Evolutionary conservation across 2,888 invertebrate genomes (phyloP).

Genomic region (Odontocolon sp.): DNA sequence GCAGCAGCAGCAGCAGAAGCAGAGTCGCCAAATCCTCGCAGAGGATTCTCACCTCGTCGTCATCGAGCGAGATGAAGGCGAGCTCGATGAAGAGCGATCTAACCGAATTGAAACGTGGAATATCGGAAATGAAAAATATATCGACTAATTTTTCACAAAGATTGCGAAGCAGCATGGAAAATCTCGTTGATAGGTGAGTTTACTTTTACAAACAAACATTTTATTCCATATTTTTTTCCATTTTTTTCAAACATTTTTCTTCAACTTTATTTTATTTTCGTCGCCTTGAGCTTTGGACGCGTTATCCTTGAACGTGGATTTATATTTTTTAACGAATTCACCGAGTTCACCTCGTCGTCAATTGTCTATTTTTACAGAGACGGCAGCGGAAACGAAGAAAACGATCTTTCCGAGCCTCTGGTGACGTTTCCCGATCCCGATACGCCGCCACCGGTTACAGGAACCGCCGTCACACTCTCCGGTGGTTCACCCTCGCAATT

Average conservation of each 20-base stretch:
- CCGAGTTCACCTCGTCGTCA: neutral
- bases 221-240: constrained; percentile 1
- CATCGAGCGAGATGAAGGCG: constrained; percentile 88
- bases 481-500: constrained; percentile 80
- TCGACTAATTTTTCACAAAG: constrained; percentile 81
- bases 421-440: constrained; percentile 92
- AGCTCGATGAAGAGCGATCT: constrained; percentile 91
- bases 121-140: constrained; percentile 93
- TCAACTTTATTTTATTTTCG: neutral
- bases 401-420: constrained; percentile 84
- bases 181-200: constrained; percentile 87
- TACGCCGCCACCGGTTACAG: constrained; percentile 84
- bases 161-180: constrained; percentile 89
- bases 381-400: constrained; percentile 72
- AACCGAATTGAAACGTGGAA: constrained; percentile 90
- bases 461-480: constrained; percentile 80
- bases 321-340: neutral
- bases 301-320: constrained; percentile 6
- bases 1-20: no score
- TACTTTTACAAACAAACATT: neutral
- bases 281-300: neutral
- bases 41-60: constrained; percentile 82
- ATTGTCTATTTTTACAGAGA: constrained; percentile 68
- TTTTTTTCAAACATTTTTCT: neutral
- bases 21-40: constrained; percentile 82